A percentile compares a stretch with the other conserved stretches of the same genome.
Evolutionary conservation across 1,140 invertebrate genomes (phyloP).

Genomic region (Sitophilus oryzae): DNA sequence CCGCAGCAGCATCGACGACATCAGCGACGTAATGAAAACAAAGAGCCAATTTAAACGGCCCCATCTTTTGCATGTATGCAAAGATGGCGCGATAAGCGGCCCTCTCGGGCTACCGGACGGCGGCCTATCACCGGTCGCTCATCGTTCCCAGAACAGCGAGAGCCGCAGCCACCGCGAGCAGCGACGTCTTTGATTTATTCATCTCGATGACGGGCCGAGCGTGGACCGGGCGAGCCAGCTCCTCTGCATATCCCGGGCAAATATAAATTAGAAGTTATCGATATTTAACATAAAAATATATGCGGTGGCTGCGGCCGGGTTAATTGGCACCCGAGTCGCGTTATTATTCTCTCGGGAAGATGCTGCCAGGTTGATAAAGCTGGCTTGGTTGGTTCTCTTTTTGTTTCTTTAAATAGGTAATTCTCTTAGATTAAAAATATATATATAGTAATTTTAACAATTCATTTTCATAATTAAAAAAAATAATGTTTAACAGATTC

Average conservation of each 20-base stretch:
- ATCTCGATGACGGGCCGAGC: slow-evolving; percentile 24
- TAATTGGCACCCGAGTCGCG: neutral
- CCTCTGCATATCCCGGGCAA: neutral
- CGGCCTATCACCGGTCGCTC: slow-evolving; percentile 14
- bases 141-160: slow-evolving; percentile 27
- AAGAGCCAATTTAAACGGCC: slow-evolving; percentile 36
- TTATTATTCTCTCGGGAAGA: too few species aligned
- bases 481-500: too few species aligned
- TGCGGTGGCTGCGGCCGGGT: neutral
- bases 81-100: slow-evolving; percentile 15
- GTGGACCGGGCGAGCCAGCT: neutral
- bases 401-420: too few species aligned
- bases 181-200: slow-evolving; percentile 28
- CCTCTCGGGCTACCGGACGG: slow-evolving; percentile 15
- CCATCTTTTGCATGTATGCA: slow-evolving; percentile 18
- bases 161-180: too few species aligned
- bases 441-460: too few species aligned
- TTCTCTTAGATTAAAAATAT: too few species aligned
- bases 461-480: too few species aligned
- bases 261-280: neutral
- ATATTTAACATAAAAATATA: neutral
- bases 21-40: slow-evolving; percentile 33
- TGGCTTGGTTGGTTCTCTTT: too few species aligned
- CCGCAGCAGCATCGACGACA: too few species aligned
- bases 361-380: too few species aligned